Evolutionary conservation across 2,113 vertebrate genomes (phyloP), one percentile per base, ranked within the genome.

Genomic region (Corapipo altera): DNA sequence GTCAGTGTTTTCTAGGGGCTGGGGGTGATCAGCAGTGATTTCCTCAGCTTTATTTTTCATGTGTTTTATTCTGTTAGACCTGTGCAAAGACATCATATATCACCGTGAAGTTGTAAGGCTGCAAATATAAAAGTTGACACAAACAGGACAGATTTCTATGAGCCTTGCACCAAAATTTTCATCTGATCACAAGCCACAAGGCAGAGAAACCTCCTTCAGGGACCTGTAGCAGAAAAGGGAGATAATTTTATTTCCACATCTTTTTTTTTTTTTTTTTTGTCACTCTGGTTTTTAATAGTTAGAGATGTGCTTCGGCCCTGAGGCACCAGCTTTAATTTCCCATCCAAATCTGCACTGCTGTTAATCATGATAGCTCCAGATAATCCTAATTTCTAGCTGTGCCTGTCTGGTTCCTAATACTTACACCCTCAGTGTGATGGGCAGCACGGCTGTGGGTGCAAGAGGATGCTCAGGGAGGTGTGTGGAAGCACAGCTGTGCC

Each of bases 301-400:
- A 52, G 72, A 77, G 85, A 74, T 37, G 41, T 93, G 22, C 41
- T 92, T 88, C n/a, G 67, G 48, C 82, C 79, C 59, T 2, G 8
- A 92, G 83, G 65, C 90, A 37, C 51, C 20, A 13, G 13, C 26
- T 94, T 89, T 94, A 82, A 89, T 91, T 93, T 95, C 82, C 64
- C 15, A 0, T 83, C 37, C 44, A 81, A 39, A 72, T 84, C 70
- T 57, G 11, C n/a, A 3, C 65, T 59, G 43, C 58, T 62, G 0
- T 88, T 88, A 82, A 73, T 88, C 49, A 18, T 5, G 37, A 62
- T 2, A 15, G 58, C 81, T 76, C 23, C 43, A 79, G 43, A 87
- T 84, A 78, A 66, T 92, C 19, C 76, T 71, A n/a, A 32, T 92
- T 86, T 70, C 37, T 66, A 33, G 44, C 65, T 81, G 37, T 80